Conservation (phyloP, 2,113 vertebrate genomes). For the Picathartes gymnocephalus region DNA sequence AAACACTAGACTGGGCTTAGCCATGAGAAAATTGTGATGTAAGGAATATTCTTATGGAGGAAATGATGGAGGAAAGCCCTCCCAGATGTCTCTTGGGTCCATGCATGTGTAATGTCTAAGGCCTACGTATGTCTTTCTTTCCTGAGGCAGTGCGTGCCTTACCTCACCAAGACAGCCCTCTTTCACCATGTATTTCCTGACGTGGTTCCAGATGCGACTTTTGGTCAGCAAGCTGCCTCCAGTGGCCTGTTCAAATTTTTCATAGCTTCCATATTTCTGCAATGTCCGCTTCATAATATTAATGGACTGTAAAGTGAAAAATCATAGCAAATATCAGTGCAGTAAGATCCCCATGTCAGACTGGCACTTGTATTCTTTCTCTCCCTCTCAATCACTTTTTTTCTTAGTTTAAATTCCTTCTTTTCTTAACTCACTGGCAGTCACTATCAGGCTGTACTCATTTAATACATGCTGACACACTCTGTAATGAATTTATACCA, state of each 20-base stretch:
- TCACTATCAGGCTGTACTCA: neutral
- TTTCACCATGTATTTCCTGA: slow-evolving; percentile 92
- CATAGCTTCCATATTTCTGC: slow-evolving; percentile 88
- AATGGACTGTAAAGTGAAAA: slow-evolving; percentile 76
- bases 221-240: slow-evolving; percentile 86
- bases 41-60: neutral
- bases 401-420: neutral
- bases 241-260: slow-evolving; percentile 88
- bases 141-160: neutral
- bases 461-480: neutral
- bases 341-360: neutral
- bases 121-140: neutral
- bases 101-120: neutral
- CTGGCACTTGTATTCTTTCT: neutral
- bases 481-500: neutral
- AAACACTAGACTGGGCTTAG: neutral
- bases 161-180: slow-evolving; percentile 95
- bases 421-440: neutral
- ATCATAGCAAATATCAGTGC: neutral
- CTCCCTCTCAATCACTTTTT: neutral
- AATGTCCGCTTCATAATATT: slow-evolving; percentile 87
- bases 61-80: neutral
- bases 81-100: neutral
- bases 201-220: slow-evolving; percentile 83
- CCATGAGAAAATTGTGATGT: neutral